Evolutionary conservation across 2,113 vertebrate genomes (phyloP), one percentile per base, ranked within the genome.

Genomic region (Lophotis ruficrista): DNA sequence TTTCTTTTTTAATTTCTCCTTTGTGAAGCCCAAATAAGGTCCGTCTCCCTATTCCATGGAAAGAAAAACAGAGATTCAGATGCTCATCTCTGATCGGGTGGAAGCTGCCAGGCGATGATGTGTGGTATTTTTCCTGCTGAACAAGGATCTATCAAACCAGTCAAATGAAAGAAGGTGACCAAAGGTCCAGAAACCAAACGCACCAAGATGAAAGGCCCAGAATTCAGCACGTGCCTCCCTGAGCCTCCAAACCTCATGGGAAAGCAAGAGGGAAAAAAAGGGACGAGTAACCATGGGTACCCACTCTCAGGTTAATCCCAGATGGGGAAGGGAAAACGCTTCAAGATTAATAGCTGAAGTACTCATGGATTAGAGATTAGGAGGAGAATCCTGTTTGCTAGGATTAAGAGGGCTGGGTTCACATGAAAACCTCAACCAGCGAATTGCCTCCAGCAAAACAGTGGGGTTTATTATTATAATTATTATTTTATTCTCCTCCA

Each of bases 331-430:
- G 72, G 41, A 82, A 81, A 96, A 97, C 2, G 50, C 58, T 92
- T 89, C 94, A 95, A 94, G 87, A 96, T 96, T 96, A 97, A 97
- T 83, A 96, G 83, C 90, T 96, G 89, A 95, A 96, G 83, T 91
- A 97, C 62, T 94, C 21, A 4, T 62, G 93, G 91, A 96, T 97
- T 97, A 96, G 94, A 95, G 95, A 97, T 96, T 94, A 97, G 94
- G 75, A 93, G 22, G 69, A 91, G 87, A 97, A 95, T 93, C 96
- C 79, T 96, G 58, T 97, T 96, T 95, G 81, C 82, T 88, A 93
- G 96, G 89, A 96, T 97, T 96, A 96, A 92, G 60, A 96, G 94
- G 87, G 83, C 68, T 93, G 72, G 70, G 7, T 96, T 96, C 91
- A 91, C 51, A 94, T 91, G 71, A 97, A 97, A 98, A 97, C 78